phyloP scores from a whole-genome alignment of 2,797 vertebrate species.

The Argentina silus region DNA sequence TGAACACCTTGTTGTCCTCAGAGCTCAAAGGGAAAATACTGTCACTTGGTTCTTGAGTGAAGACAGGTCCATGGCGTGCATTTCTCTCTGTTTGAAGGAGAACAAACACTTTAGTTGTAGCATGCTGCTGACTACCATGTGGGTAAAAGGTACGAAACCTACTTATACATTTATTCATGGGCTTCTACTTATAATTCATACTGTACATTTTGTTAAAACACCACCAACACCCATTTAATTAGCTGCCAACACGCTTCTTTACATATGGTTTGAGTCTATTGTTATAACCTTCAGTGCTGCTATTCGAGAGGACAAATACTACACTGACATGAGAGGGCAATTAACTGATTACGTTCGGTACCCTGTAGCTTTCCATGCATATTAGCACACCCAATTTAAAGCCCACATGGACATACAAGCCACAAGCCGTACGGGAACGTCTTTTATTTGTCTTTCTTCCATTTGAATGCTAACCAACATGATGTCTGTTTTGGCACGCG shows the following conservation, averaged over 20 bases:
- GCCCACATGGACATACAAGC: conserved; percentile 15
- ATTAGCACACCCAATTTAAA: conserved; percentile 19
- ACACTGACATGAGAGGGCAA: conserved; percentile 49
- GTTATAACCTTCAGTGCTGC: conserved; percentile 50
- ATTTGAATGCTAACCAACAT: conserved; percentile 25
- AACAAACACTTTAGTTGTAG: conserved; percentile 29
- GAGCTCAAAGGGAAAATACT: conserved; percentile 86
- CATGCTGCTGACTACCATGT: conserved; percentile 28
- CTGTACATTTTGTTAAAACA: too few species aligned
- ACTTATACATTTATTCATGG: too few species aligned
- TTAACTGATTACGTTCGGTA: conserved; percentile 52
- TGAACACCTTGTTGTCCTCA: conserved; percentile 89
- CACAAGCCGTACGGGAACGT: not conserved
- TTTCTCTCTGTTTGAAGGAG: conserved; percentile 72
- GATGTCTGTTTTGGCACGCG: conserved; percentile 30
- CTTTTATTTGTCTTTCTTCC: conserved; percentile 21
- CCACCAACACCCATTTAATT: conserved; percentile 55
- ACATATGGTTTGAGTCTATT: conserved; percentile 43
- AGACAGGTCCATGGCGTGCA: conserved; percentile 85
- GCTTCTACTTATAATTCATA: too few species aligned
- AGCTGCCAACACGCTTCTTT: conserved; percentile 59
- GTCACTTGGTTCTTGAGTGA: conserved; percentile 90
- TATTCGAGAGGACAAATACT: conserved; percentile 48
- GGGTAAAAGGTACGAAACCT: too few species aligned
- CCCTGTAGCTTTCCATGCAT: conserved; percentile 31